A percentile compares a stretch with the other conserved stretches of the same genome.
Evolutionary conservation across 2,888 invertebrate species (phyloP).

Genomic region (Tillus elongatus): DNA sequence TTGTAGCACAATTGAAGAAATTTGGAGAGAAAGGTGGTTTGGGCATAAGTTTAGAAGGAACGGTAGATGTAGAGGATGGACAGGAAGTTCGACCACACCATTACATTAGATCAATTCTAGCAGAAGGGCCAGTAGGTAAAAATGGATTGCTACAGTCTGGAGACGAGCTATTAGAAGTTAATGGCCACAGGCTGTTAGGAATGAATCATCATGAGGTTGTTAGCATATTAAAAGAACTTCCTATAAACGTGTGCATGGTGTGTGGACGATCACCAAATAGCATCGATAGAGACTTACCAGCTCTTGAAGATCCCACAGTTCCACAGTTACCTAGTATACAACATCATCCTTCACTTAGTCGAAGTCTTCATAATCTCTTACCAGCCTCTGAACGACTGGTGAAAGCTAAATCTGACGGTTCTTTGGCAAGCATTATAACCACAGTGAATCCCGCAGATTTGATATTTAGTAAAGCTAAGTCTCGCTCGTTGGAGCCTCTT

Average conservation of each 20-base stretch:
- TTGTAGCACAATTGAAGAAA: constrained; percentile 73
- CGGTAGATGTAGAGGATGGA: constrained; percentile 95
- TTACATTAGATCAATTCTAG: constrained; percentile 92
- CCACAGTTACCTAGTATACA: constrained; percentile 30
- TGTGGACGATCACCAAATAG: constrained; percentile 57
- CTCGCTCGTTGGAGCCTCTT: constrained; percentile 92
- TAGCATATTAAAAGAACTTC: constrained; percentile 83
- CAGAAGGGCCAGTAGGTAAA: constrained; percentile 95
- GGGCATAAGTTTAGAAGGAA: constrained; percentile 95
- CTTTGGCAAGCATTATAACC: constrained; percentile 59
- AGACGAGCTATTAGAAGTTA: constrained; percentile 92
- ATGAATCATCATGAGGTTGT: constrained; percentile 94
- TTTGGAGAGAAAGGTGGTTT: constrained; percentile 87
- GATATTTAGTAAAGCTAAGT: constrained; percentile 59
- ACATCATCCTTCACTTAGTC: constrained; percentile 42
- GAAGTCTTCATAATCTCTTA: constrained; percentile 55
- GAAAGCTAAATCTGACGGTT: constrained; percentile 89
- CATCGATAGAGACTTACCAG: constrained; percentile 28
- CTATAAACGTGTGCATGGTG: constrained; percentile 83
- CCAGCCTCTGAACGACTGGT: constrained; percentile 62
- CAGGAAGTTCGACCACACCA: constrained; percentile 96
- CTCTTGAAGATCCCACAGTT: constrained; percentile 26
- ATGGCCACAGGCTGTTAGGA: constrained; percentile 77
- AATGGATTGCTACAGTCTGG: constrained; percentile 84
- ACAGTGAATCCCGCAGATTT: constrained; percentile 45